Evolutionary conservation across 2,797 vertebrate genomes (phyloP).

Genomic region (Morus bassanus): DNA sequence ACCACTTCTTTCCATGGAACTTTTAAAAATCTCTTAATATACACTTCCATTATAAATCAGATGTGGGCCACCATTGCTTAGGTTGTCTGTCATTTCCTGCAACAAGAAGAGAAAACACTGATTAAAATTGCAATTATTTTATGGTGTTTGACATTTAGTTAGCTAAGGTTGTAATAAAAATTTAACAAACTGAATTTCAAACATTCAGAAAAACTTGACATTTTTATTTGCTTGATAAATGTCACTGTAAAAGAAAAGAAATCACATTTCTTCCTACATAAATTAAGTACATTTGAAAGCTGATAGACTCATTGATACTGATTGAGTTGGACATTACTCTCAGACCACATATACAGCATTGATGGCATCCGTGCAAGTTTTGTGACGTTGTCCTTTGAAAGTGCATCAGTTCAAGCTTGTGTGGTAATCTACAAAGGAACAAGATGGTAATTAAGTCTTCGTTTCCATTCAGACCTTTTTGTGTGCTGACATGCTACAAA

Average conservation of each 20-base stretch:
- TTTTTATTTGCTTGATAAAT: background rate
- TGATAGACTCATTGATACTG: background rate
- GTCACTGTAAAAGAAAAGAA: background rate
- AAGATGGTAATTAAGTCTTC: background rate
- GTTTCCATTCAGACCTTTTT: background rate
- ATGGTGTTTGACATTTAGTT: conserved; percentile 1
- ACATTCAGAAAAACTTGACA: background rate
- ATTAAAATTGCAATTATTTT: conserved; percentile 40
- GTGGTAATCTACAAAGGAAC: conserved; percentile 23
- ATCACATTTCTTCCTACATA: background rate
- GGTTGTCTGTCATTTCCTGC: conserved; percentile 93
- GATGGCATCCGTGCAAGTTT: background rate
- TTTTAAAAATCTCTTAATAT: conserved; percentile 64
- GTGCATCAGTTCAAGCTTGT: background rate
- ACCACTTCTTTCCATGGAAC: conserved; percentile 16
- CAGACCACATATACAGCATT: background rate
- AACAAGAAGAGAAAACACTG: conserved; percentile 64
- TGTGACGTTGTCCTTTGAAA: background rate
- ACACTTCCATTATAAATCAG: conserved; percentile 90
- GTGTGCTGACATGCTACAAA: conserved; percentile 21
- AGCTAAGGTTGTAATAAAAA: background rate
- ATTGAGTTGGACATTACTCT: background rate
- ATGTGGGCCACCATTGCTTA: conserved; percentile 91
- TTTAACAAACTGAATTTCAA: conserved; percentile 1
- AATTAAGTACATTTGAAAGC: conserved; percentile 31